These are phyloP conservation scores for Eurypyga helias DNA, from an alignment of 2,113 vertebrate species.

Conservation along the genomic window DNA sequence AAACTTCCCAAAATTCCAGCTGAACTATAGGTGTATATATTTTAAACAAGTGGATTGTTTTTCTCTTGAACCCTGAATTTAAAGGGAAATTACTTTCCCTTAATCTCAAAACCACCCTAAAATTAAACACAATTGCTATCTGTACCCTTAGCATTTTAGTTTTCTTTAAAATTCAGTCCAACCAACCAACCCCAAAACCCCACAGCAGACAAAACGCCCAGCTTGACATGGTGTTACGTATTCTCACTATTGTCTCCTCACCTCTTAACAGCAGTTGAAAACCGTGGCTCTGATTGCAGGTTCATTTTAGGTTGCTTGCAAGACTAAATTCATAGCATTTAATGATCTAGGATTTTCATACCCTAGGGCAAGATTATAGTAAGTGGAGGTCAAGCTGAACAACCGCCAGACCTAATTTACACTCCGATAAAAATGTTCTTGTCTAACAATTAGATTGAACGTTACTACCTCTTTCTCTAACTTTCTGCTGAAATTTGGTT, in stretches of 20 bases:
- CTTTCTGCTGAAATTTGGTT: neutral
- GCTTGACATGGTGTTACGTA: rapidly evolving
- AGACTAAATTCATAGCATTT: conserved; percentile 46
- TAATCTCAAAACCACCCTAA: neutral
- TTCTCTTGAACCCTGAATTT: neutral
- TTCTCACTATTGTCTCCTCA: neutral
- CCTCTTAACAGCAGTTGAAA: neutral
- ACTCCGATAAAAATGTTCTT: conserved; percentile 33
- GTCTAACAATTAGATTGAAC: conserved; percentile 35
- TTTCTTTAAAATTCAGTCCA: too few relatives aligned
- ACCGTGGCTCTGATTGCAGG: neutral
- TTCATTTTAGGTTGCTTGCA: conserved; percentile 48
- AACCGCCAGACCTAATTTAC: conserved; percentile 53
- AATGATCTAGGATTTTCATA: conserved; percentile 65
- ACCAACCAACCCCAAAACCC: neutral
- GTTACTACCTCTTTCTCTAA: neutral
- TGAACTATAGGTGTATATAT: neutral
- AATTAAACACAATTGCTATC: neutral
- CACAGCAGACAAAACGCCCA: neutral
- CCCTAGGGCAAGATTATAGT: conserved; percentile 57
- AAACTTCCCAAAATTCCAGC: neutral
- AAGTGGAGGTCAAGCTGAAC: conserved; percentile 66
- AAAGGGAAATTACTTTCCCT: neutral
- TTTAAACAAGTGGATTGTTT: neutral
- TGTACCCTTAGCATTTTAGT: too few relatives aligned